Evolutionary conservation across 2,113 vertebrate genomes (phyloP).

Genomic region (Rhinoderma darwinii): DNA sequence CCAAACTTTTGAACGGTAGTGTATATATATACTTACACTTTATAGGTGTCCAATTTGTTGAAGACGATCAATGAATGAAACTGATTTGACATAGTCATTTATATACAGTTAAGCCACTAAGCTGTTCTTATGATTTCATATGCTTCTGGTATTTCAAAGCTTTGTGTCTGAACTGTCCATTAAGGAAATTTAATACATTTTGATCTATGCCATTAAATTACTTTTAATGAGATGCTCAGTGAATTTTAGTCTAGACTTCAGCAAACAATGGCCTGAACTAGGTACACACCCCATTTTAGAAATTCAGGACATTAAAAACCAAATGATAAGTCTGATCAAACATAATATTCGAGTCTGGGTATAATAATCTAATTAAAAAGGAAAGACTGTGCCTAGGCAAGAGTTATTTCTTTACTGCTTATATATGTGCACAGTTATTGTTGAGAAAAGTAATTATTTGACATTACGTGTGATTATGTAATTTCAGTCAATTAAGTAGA

Average conservation of each 20-base stretch:
- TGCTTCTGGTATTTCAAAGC: conserved; percentile 24
- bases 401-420: no score
- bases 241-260: conserved; percentile 15
- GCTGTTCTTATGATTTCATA: neutral
- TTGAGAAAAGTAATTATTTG: no score
- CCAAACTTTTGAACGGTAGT: no score
- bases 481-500: no score
- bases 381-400: no score
- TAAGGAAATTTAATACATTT: conserved; percentile 40
- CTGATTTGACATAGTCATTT: conserved; percentile 1
- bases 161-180: conserved; percentile 25
- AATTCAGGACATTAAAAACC: neutral
- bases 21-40: no score
- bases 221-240: conserved; percentile 12
- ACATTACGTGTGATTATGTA: no score
- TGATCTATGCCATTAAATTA: conserved; percentile 22
- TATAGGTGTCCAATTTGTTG: neutral
- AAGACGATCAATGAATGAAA: neutral
- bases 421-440: no score
- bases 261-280: neutral
- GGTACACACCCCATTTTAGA: neutral
- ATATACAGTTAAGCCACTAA: conserved; percentile 9
- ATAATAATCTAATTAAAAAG: neutral
- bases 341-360: neutral
- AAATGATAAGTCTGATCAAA: neutral